Base-by-base conservation (phyloP, 2,113 vertebrate species). In the Hippocampus comes region DNA sequence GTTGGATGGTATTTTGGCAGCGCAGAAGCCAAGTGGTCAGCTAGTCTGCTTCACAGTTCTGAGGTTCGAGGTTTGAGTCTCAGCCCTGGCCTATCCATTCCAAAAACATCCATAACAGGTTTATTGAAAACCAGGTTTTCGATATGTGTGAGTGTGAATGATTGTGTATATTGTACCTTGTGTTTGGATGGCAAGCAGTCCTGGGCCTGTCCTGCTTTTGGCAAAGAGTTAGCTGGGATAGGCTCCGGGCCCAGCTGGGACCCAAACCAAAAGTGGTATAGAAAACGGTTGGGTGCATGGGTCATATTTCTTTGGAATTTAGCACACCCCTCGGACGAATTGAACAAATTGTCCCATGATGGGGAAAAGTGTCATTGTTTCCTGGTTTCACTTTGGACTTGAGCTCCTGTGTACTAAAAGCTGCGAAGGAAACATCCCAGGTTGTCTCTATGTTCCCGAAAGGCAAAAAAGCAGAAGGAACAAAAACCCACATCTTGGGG, bases 361-460 rank as follows among this genome's bases (percentile, higher is more conserved):
- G 56, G 25, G 11, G 25, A 14, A 27, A 27, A 27, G 5, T 23
- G 42, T 25, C 63, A 66, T 48, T 6, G 15, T 23, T 48, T 66
- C 64, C 43, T 66, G 42, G 11, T 43, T 66, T 66, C 43, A 30
- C 48, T 63, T 59, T 23, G 21, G 63, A 66, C 81, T 76, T 84
- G 66, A 70, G 73, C 83, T 42, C 77, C 56, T 20, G 25, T 41
- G 75, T 84, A 74, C 70, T 61, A 71, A 78, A 30, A 43, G 56
- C 57, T 12, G 14, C 27, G 4, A 18, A 8, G 59, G 59, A 73
- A 74, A 63, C 81, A 73, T 82, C 85, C 78, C 81, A 81, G 78
- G 74, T 78, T 68, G 84, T 86, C 71, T 84, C 68, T 77, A 84
- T 83, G 88, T 88, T 86, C 83, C 89, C 61, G 76, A 88, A 70